Evolutionary conservation across 2,797 vertebrate species (phyloP).

Genomic region (Remorina albescens): DNA sequence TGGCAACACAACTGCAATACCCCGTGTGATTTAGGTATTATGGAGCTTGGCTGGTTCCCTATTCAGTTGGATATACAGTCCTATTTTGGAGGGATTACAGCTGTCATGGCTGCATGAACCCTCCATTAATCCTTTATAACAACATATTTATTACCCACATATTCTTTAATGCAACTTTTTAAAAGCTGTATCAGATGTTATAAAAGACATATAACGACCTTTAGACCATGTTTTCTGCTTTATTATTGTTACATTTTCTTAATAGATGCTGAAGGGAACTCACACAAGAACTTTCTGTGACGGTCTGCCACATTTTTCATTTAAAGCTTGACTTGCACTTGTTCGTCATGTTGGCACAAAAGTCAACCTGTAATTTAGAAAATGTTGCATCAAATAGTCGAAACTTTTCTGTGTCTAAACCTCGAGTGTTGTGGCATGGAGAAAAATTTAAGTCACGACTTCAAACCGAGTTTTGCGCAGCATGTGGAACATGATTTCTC

Average conservation of each 20-base stretch:
- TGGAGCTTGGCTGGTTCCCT: conserved; percentile 25
- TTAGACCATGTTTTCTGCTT: conserved; percentile 12
- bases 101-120: conserved; percentile 49
- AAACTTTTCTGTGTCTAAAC: conserved; percentile 20
- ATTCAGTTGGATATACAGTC: conserved; percentile 50
- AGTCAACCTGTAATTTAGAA: conserved; percentile 3
- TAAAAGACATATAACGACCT: conserved; percentile 17
- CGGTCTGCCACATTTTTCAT: neutral
- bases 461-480: conserved; percentile 31
- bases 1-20: conserved; percentile 37
- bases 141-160: conserved; percentile 56
- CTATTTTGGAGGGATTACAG: conserved; percentile 58
- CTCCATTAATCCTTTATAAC: conserved; percentile 58
- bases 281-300: neutral
- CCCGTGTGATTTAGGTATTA: conserved; percentile 56
- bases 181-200: conserved; percentile 25
- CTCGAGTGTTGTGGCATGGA: conserved; percentile 5
- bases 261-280: neutral
- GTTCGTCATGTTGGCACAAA: neutral
- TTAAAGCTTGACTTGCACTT: neutral
- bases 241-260: neutral
- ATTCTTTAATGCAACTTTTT: conserved; percentile 52
- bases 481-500: conserved; percentile 59
- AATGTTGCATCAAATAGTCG: conserved; percentile 1
- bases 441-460: conserved; percentile 42